A percentile compares a stretch with the other conserved stretches of the same genome.
These are phyloP conservation scores for Neolamprologus kungweensis DNA, from an alignment of 2,113 vertebrate species.

Conservation along the genomic window DNA sequence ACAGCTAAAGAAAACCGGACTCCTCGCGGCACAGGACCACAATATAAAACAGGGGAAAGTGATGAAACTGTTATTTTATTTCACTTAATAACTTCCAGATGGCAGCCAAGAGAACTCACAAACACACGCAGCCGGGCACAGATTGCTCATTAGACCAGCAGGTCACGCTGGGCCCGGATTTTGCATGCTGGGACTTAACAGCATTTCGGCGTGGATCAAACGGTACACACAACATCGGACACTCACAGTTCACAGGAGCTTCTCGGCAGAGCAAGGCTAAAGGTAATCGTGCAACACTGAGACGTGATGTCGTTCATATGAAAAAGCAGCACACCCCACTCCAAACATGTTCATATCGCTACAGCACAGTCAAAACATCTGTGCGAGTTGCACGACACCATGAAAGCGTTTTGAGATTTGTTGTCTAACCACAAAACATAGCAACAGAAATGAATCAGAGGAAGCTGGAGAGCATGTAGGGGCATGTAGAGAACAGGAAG, in stretches of 20 bases:
- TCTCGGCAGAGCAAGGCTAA: background rate
- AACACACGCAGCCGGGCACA: background rate
- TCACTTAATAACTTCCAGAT: constrained; percentile 53
- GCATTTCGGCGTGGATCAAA: constrained; percentile 16
- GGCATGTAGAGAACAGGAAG: background rate
- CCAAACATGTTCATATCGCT: constrained; percentile 1
- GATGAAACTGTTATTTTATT: constrained; percentile 25
- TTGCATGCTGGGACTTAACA: constrained; percentile 47
- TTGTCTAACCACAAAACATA: constrained; percentile 39
- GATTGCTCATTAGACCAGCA: constrained; percentile 58
- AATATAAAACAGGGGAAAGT: constrained; percentile 7
- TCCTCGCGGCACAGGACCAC: background rate
- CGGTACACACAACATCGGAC: background rate
- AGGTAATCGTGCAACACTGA: background rate
- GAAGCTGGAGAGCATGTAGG: constrained; percentile 5
- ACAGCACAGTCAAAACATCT: constrained; percentile 32
- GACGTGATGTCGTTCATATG: background rate
- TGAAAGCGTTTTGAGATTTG: constrained; percentile 5
- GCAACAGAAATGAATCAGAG: constrained; percentile 3
- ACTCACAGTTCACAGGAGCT: background rate
- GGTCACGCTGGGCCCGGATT: constrained; percentile 42
- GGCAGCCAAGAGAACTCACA: background rate
- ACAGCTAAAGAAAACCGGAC: background rate
- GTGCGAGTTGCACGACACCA: background rate
- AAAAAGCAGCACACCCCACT: background rate